These are phyloP conservation scores for Xiphophorus maculatus DNA, from an alignment of 2,113 vertebrate species.

Conservation along the genomic window DNA sequence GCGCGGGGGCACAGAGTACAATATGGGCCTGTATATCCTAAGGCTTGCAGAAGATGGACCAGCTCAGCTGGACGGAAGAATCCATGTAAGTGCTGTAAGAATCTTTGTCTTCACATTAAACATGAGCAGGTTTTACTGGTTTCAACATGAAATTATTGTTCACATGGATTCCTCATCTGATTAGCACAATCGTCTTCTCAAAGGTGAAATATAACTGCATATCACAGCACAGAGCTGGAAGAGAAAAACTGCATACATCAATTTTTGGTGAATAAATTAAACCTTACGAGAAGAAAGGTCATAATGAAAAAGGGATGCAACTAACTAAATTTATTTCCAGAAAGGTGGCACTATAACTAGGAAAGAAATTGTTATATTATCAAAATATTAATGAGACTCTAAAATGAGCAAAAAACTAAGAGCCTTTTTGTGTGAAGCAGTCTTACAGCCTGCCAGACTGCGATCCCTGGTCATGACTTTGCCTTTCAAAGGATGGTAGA, in stretches of 20 bases:
- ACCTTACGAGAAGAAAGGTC: too few relatives aligned
- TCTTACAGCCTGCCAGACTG: slow-evolving; percentile 33
- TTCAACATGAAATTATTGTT: background rate
- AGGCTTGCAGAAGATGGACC: slow-evolving; percentile 94
- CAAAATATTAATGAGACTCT: slow-evolving; percentile 22
- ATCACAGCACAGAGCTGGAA: background rate
- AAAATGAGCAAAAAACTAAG: slow-evolving; percentile 7
- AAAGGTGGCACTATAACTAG: background rate
- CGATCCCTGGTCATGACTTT: slow-evolving; percentile 53
- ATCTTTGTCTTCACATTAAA: background rate
- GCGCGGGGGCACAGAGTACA: slow-evolving; percentile 96
- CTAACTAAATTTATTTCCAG: slow-evolving; percentile 6
- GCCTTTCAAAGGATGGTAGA: slow-evolving; percentile 74
- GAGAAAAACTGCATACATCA: background rate
- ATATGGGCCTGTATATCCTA: slow-evolving; percentile 97
- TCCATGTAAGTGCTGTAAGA: slow-evolving; percentile 85
- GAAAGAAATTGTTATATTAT: slow-evolving; percentile 36
- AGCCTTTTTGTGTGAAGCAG: slow-evolving; percentile 35
- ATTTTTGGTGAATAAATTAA: background rate
- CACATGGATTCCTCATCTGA: too few relatives aligned
- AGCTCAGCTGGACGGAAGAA: slow-evolving; percentile 89
- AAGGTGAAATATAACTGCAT: background rate
- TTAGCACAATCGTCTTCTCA: background rate
- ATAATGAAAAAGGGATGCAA: background rate
- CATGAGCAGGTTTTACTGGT: background rate